A percentile compares a stretch with the other conserved stretches of the same genome.
phyloP scores from a whole-genome alignment of 2,797 vertebrate species.

The Neoniphon sammara region DNA sequence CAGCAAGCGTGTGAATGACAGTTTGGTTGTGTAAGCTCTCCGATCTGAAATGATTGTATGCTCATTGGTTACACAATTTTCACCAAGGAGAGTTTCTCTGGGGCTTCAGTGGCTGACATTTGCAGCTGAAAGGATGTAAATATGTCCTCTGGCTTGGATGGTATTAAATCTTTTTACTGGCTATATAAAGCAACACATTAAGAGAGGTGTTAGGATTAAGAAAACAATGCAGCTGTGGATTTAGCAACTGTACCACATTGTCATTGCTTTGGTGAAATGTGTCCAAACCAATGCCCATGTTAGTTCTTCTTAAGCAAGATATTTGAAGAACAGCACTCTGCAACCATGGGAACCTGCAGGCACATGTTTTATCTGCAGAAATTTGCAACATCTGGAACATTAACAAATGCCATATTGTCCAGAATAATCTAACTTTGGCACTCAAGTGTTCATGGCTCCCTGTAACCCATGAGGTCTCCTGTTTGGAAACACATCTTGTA shows the following conservation, averaged over 20 bases:
- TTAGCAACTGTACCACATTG: constrained; percentile 4
- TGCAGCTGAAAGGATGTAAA: constrained; percentile 35
- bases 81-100: constrained; percentile 33
- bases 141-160: constrained; percentile 26
- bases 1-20: constrained; percentile 15
- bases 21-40: constrained; percentile 26
- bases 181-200: not conserved
- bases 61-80: constrained; percentile 37
- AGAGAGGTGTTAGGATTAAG: not conserved
- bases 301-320: not conserved
- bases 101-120: constrained; percentile 37
- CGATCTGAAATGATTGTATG: constrained; percentile 19
- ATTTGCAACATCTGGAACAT: not conserved
- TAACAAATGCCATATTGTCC: not conserved
- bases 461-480: not conserved
- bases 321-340: not conserved
- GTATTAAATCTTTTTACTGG: constrained; percentile 19
- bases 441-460: constrained; percentile 5
- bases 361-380: not conserved
- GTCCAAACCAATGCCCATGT: not conserved
- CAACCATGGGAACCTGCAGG: not conserved
- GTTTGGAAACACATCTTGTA: not conserved
- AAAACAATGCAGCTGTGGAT: not conserved
- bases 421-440: constrained; percentile 23
- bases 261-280: not conserved